Conservation (phyloP, 2,113 vertebrate species). For the Isurus oxyrinchus region DNA sequence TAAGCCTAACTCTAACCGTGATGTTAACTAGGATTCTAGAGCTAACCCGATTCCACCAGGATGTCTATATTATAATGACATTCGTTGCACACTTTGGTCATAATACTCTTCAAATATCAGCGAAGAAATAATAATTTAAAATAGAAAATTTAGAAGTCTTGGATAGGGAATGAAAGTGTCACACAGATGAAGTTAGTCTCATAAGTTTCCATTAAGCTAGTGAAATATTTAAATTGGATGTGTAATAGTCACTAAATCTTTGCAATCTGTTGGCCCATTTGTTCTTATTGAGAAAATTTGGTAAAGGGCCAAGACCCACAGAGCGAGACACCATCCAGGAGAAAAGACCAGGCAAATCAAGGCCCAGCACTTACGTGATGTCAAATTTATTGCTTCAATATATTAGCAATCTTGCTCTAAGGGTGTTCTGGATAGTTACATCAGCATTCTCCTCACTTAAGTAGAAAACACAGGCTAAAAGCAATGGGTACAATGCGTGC, state of each 20-base stretch:
- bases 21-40: neutral
- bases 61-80: neutral
- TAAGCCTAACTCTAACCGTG: neutral
- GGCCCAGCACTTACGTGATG: neutral
- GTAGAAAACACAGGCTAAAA: neutral
- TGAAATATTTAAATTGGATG: conserved; percentile 18
- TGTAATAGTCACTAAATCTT: conserved; percentile 5
- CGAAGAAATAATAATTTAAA: neutral
- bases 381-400: neutral
- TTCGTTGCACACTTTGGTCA: neutral
- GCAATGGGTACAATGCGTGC: neutral
- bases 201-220: neutral
- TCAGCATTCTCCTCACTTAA: neutral
- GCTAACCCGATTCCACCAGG: neutral
- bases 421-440: neutral
- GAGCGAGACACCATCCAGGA: neutral
- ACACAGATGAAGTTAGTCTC: neutral
- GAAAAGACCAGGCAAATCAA: neutral
- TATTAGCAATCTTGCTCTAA: neutral
- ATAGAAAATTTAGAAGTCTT: neutral
- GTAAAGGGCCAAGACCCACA: neutral
- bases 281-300: conserved; percentile 1
- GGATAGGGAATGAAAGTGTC: neutral
- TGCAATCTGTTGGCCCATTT: neutral
- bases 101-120: neutral